These are phyloP conservation scores for Diachasmimorpha longicaudata DNA, from an alignment of 1,140 invertebrate genomes.

Conservation along the genomic window DNA sequence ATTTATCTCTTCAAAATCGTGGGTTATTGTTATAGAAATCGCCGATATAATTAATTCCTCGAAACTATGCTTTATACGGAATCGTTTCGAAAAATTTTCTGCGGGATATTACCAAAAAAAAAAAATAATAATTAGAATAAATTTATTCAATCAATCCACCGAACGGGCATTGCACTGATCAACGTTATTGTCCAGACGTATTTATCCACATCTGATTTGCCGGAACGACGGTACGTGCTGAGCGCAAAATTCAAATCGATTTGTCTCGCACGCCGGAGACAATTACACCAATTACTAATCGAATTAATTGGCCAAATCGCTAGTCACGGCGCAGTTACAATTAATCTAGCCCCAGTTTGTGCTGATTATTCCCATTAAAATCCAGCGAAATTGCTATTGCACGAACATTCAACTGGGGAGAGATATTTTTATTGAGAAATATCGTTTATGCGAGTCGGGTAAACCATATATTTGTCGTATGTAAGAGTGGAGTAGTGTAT, in stretches of 20 bases:
- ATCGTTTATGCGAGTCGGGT: not conserved
- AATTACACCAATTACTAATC: constrained; percentile 55
- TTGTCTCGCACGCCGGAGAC: constrained; percentile 7
- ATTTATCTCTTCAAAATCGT: not conserved
- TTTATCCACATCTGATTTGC: not conserved
- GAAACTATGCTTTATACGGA: not conserved
- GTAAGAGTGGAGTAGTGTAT: not conserved
- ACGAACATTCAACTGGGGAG: not conserved
- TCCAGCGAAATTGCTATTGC: not conserved
- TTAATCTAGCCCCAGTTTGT: constrained; percentile 40
- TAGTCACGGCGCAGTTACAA: constrained; percentile 53
- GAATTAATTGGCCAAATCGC: constrained; percentile 62
- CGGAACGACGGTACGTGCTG: not conserved
- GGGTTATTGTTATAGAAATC: not conserved
- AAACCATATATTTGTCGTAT: constrained; percentile 5
- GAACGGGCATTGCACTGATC: not conserved
- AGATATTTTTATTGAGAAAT: constrained; percentile 1
- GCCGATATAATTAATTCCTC: not conserved
- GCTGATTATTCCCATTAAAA: not conserved
- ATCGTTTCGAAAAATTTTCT: not conserved
- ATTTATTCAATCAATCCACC: not conserved
- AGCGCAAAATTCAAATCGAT: not conserved
- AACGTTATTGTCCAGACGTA: not conserved
- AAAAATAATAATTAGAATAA: too few relatives aligned
- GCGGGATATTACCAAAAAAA: not conserved